These are phyloP conservation scores for Hippoglossus stenolepis DNA, from an alignment of 2,113 vertebrate species.

Conservation along the genomic window DNA sequence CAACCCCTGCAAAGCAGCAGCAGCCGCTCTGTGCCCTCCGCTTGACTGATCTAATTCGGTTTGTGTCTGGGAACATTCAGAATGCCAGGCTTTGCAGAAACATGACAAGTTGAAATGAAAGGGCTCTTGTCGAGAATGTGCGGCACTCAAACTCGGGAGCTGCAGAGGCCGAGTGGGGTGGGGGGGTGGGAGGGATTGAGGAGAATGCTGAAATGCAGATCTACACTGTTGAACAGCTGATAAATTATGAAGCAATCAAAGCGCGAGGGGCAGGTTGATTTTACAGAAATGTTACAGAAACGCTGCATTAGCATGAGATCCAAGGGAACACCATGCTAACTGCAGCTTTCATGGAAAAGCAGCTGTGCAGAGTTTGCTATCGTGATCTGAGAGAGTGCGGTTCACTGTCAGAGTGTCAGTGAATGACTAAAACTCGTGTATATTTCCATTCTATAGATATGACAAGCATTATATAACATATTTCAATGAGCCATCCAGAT, in stretches of 20 bases:
- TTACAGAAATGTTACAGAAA: conserved; percentile 23
- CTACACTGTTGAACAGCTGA: conserved; percentile 47
- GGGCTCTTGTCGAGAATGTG: conserved; percentile 58
- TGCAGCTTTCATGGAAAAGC: not conserved
- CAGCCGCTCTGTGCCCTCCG: conserved; percentile 63
- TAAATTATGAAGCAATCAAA: conserved; percentile 65
- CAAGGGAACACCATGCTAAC: not conserved
- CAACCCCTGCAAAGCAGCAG: conserved; percentile 62
- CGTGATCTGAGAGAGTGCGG: not conserved
- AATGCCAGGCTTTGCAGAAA: conserved; percentile 68
- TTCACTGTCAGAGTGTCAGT: conserved; percentile 4
- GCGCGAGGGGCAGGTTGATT: conserved; percentile 20
- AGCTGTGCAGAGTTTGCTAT: conserved; percentile 15
- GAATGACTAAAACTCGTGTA: no score
- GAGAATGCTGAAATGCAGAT: conserved; percentile 49
- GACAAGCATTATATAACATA: conserved; percentile 25
- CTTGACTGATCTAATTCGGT: conserved; percentile 80
- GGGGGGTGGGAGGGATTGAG: not conserved
- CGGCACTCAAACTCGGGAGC: conserved; percentile 35
- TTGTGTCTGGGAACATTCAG: conserved; percentile 71
- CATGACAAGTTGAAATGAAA: conserved; percentile 76
- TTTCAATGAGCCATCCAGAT: conserved; percentile 32
- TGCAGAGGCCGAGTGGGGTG: conserved; percentile 8
- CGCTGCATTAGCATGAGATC: conserved; percentile 35
- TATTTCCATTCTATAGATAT: conserved; percentile 1